phyloP scores from a whole-genome alignment of 2,797 vertebrate genomes.

The Rhinoraja longicauda region DNA sequence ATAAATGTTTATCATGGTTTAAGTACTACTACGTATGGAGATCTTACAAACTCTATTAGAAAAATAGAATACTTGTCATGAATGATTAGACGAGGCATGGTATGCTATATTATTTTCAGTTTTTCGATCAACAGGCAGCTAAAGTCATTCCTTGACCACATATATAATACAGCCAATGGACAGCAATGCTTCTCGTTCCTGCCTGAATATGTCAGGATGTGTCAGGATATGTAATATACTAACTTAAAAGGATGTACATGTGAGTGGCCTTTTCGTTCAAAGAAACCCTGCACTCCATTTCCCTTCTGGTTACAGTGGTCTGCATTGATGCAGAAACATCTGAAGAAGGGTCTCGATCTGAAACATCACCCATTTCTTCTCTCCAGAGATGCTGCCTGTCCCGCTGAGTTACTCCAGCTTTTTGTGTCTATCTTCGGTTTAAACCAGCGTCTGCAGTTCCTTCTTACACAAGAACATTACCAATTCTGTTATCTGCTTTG shows the following conservation, averaged over 20 bases:
- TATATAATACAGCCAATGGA: background rate
- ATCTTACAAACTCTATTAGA: background rate
- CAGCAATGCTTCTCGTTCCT: background rate
- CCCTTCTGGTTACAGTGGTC: background rate
- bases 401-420: too few relatives aligned
- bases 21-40: background rate
- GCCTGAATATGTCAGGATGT: background rate
- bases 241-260: background rate
- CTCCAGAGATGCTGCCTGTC: too few relatives aligned
- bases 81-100: background rate
- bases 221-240: background rate
- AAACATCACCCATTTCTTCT: too few relatives aligned
- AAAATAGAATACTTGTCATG: background rate
- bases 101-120: background rate
- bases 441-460: too few relatives aligned
- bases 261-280: background rate
- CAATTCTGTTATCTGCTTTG: background rate
- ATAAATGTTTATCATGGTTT: background rate
- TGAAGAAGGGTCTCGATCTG: too few relatives aligned
- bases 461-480: too few relatives aligned
- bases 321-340: background rate
- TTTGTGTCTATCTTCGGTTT: too few relatives aligned
- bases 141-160: background rate
- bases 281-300: too few relatives aligned
- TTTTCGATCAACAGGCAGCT: background rate